phyloP scores from a whole-genome alignment of 2,113 vertebrate genomes.

The Sterna hirundo region DNA sequence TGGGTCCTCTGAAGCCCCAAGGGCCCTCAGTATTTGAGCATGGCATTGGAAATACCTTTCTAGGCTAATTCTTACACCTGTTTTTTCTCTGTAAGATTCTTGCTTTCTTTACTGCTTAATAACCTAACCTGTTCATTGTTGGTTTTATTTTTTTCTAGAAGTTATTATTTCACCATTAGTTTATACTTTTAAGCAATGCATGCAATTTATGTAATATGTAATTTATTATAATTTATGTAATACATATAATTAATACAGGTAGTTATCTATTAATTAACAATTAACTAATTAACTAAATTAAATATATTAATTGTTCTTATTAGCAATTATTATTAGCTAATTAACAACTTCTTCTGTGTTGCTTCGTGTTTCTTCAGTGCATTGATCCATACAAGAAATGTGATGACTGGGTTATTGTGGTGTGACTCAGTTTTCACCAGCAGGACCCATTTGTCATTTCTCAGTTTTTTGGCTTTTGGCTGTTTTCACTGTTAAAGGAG shows the following conservation, averaged over 20 bases:
- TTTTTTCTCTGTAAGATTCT: background rate
- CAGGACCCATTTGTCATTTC: background rate
- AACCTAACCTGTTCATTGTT: background rate
- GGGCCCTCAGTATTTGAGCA: background rate
- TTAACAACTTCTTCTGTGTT: background rate
- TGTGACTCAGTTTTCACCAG: background rate
- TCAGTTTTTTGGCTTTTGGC: background rate
- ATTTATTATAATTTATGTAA: too few species aligned
- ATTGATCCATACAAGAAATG: background rate
- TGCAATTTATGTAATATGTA: too few species aligned
- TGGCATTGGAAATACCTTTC: background rate
- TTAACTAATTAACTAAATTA: background rate
- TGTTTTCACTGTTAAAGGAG: background rate
- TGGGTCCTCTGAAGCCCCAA: background rate
- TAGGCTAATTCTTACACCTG: background rate
- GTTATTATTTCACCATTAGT: background rate
- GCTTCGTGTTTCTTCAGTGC: background rate
- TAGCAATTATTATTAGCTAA: background rate
- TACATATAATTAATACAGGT: background rate
- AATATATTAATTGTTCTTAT: background rate
- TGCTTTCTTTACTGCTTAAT: background rate
- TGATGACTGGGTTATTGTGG: fast-evolving
- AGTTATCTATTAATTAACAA: background rate
- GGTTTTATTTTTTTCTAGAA: background rate
- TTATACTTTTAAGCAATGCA: background rate